Evolutionary conservation across 2,797 vertebrate species (phyloP).

Genomic region (Sebastes goodei): DNA sequence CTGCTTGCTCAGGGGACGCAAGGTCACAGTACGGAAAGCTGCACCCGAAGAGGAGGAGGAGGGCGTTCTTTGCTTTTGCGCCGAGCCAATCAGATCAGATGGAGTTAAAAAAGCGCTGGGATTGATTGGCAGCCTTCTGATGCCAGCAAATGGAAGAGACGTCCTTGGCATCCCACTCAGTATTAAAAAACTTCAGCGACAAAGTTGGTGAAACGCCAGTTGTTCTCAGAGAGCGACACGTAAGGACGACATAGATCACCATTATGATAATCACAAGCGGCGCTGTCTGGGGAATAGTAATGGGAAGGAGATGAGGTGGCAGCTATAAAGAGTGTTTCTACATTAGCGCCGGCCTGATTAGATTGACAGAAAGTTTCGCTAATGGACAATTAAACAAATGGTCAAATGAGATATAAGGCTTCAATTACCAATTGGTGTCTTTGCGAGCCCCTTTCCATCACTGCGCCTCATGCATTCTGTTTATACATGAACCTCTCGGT

Average conservation of each 20-base stretch:
- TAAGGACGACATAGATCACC: constrained; percentile 81
- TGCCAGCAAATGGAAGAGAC: constrained; percentile 61
- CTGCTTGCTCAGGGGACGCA: constrained; percentile 68
- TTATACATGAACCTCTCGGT: constrained; percentile 14
- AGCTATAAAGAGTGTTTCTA: constrained; percentile 73
- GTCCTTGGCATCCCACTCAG: constrained; percentile 70
- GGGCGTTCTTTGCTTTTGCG: constrained; percentile 12
- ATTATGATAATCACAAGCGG: constrained; percentile 78
- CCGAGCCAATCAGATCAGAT: constrained; percentile 49
- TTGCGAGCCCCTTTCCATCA: constrained; percentile 51
- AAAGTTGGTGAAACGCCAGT: constrained; percentile 76
- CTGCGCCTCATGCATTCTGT: constrained; percentile 2
- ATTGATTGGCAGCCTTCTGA: constrained; percentile 74
- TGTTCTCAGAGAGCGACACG: constrained; percentile 68
- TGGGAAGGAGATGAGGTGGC: constrained; percentile 79
- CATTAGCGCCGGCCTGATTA: constrained; percentile 74
- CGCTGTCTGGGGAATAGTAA: constrained; percentile 77
- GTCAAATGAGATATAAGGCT: constrained; percentile 72
- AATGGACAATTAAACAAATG: constrained; percentile 81
- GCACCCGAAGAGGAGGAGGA: not conserved
- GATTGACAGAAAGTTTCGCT: constrained; percentile 76
- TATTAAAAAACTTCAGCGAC: constrained; percentile 65
- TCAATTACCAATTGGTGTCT: constrained; percentile 66
- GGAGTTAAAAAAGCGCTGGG: constrained; percentile 28
- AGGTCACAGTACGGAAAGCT: constrained; percentile 39